These are phyloP conservation scores for Virgularia gustaviana DNA, from an alignment of 92 coral and sea anemone genomes.

Conservation along the genomic window DNA sequence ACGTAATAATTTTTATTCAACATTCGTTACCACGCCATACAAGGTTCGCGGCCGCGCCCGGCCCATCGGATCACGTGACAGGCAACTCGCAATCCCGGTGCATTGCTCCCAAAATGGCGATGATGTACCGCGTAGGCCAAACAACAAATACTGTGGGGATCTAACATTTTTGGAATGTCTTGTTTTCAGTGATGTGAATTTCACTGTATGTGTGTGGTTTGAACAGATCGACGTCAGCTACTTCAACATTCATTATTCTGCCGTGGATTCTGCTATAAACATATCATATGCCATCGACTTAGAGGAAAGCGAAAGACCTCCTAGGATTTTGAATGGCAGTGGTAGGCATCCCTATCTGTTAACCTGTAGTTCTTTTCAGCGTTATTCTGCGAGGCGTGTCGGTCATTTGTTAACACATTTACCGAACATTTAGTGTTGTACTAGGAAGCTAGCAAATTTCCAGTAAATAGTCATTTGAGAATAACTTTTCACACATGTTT, in stretches of 20 bases:
- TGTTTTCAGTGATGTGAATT: conserved; percentile 34
- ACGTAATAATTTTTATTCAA: no score
- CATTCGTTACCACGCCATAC: conserved; percentile 8
- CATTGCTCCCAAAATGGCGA: conserved; percentile 43
- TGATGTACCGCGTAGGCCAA: conserved; percentile 30
- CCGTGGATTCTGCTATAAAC: conserved; percentile 14
- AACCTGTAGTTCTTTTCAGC: conserved; percentile 1
- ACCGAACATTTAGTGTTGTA: no score
- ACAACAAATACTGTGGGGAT: conserved; percentile 43
- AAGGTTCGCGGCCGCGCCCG: background rate
- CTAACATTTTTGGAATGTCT: conserved; percentile 35
- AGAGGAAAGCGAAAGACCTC: conserved; percentile 26
- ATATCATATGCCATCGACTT: conserved; percentile 1
- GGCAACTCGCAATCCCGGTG: conserved; percentile 9
- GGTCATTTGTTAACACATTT: background rate
- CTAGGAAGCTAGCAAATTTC: no score
- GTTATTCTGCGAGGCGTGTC: conserved; percentile 25
- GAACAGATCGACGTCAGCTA: background rate
- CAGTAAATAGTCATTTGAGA: no score
- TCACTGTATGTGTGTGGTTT: conserved; percentile 17
- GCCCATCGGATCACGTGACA: conserved; percentile 38
- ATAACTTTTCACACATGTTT: no score
- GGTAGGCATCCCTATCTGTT: conserved; percentile 32
- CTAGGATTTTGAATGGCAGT: conserved; percentile 39
- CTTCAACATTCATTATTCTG: conserved; percentile 1